Evolutionary conservation across 2,797 vertebrate genomes (phyloP), one percentile per base, ranked within the genome.

Genomic region (Argyrosomus regius): DNA sequence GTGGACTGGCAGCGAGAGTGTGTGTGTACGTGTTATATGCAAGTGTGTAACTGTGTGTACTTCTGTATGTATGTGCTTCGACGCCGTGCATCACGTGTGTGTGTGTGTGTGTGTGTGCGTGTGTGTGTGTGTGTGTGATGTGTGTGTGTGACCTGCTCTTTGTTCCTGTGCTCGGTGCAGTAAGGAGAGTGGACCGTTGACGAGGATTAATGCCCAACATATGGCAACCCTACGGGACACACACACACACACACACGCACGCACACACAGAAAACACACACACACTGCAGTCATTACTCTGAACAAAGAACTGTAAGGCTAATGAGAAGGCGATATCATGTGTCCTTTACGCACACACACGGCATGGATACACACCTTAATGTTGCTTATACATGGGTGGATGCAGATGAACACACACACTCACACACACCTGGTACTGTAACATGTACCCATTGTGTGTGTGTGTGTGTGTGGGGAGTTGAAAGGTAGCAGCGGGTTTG

Each of bases 131-230:
- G n/a, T n/a, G n/a, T n/a, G n/a, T n/a, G n/a, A n/a, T n/a, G 31
- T 83, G 58, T 80, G 85, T 87, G 89, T 84, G 86, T 89, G 88
- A 91, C 91, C 88, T 91, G 90, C 87, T 92, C 91, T 93, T 94
- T 93, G 90, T 94, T 92, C 86, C 80, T 83, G 85, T 57, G 83
- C 88, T 89, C 70, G 39, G 84, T 91, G 87, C 89, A 70, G 88
- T 88, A 86, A 87, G 83, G 84, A 89, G 90, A 93, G 91, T 87
- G 90, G 93, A 91, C 92, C 66, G 69, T 87, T 91, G 92, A 93
- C 90, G 91, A 92, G 93, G 91, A 94, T 93, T 93, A 94, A 94
- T 94, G 91, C 88, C 90, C 91, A 90, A 93, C 93, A 93, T 94
- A 94, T 93, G 93, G 93, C 93, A 90, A 91, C 90, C 92, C 93